Conservation (phyloP, 2,797 vertebrate genomes). For the Meda fulgida region DNA sequence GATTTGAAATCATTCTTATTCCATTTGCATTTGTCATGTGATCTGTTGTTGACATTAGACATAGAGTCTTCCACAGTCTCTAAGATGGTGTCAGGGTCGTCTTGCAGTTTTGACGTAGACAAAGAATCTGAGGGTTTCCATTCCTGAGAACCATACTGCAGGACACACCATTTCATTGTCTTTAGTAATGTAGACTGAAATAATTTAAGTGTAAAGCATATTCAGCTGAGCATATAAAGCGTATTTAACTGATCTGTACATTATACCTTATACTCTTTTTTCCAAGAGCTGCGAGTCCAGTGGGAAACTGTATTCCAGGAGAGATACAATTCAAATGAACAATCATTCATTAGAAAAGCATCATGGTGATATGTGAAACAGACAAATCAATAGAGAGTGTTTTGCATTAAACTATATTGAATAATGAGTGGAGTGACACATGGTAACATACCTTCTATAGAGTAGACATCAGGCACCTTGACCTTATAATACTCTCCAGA, state of each 20-base stretch:
- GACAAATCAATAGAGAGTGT: not conserved
- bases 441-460: constrained; percentile 64
- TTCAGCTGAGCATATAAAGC: not conserved
- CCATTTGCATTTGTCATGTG: constrained; percentile 39
- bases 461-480: constrained; percentile 25
- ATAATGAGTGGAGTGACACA: not conserved
- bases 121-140: constrained; percentile 30
- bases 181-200: constrained; percentile 6
- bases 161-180: constrained; percentile 7
- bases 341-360: constrained; percentile 36
- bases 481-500: not conserved
- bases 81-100: constrained; percentile 44
- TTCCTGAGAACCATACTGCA: constrained; percentile 43
- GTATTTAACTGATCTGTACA: not conserved
- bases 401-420: not conserved
- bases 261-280: constrained; percentile 71
- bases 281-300: constrained; percentile 62
- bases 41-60: constrained; percentile 33
- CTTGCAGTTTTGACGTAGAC: constrained; percentile 37
- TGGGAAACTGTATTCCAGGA: constrained; percentile 60
- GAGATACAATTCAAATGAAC: constrained; percentile 45
- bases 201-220: not conserved
- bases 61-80: constrained; percentile 50
- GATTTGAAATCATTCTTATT: constrained; percentile 45
- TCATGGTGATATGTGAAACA: constrained; percentile 58